Evolutionary conservation across 2,797 vertebrate genomes (phyloP), one percentile per base, ranked within the genome.

Genomic region (Malurus splendens): DNA sequence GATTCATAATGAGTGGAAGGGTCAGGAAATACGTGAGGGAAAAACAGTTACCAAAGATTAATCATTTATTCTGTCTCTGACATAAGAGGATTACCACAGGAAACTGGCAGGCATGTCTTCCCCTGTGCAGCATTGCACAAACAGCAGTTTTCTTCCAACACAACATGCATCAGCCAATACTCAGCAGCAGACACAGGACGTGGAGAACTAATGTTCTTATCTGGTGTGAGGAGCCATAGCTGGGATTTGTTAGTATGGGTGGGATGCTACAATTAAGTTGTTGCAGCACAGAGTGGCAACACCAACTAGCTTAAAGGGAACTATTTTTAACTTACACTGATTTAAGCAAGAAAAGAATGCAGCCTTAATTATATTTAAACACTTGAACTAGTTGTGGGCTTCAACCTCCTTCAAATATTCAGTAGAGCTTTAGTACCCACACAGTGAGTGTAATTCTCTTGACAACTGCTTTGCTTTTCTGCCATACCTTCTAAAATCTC

Each of bases 71-170:
- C 60, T 82, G 33, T 54, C 45, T 48, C 75, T 90, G 75, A 67
- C 33, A 44, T 32, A 77, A 84, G 20, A 86, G 11, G 47, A 86
- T 87, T 93, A 52, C 36, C 55, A 67, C 57, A 87, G 75, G 75
- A 82, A 91, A 65, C 55, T 60, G 52, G 68, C 77, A 91, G 51
- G 57, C 88, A 91, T 92, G 28, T 82, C 50, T 80, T 71, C 51
- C 83, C 23, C 20, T 48, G 36, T 45, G 72, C 42, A 84, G 28
- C 7, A 7, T 16, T 82, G 41, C 64, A 82, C 42, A 71, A 89
- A 70, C 23, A 52, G 22, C 3, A 10, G 36, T 84, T 94, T 90
- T 88, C 67, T 71, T 86, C 61, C 45, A 77, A 59, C 10, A 19
- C 54, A 76, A 30, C 18, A 23, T 28, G 15, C 4, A 6, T 10